Base-by-base conservation (phyloP, 1,140 invertebrate species). In the Heterodera carotae region DNA sequence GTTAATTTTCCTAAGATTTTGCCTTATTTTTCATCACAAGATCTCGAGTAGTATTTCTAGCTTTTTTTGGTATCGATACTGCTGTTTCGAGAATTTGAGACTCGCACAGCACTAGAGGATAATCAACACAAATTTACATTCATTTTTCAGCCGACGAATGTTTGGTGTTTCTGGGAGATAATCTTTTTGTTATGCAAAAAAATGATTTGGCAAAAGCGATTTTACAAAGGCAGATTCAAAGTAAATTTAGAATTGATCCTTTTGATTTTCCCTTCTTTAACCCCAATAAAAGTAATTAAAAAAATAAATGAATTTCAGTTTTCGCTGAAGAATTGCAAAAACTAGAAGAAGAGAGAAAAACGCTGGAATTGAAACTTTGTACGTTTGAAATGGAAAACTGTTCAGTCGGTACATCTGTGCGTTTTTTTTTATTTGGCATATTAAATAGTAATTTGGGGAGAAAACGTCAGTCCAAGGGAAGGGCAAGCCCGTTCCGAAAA, bases 131-230 rank as follows among this genome's bases (percentile, higher is more conserved):
- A 18, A n/a, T n/a, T n/a, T n/a, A n/a, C n/a, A n/a, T 53, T 72
- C 53, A 43, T 5, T 27, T 25, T 71, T 43, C 43, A 73, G 70
- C 70, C 6, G 76, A 67, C 8, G 31, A 53, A 34, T 78, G 76
- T 62, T 48, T 78, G 75, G 75, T 78, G n/a, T 78, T 79, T 43
- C 36, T 81, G 18, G 80, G 78, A 5, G 81, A 76, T 53, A 82
- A 82, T 78, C 29, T 56, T 29, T 82, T 81, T 69, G 80, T 81
- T 67, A 22, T 66, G 36, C 81, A 56, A 34, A 79, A 62, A 27
- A 39, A 34, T 18, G 39, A 53, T 15, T 33, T 69, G 5, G 79
- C 72, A 29, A 33, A 48, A 10, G 72, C 75, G 53, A 79, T 82
- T 53, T 48, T 81, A n/a, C 53, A 69, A 29, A 43, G 80, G 64